Percentiles rank a stretch among this genome's conserved stretches.
phyloP scores from a whole-genome alignment of 2,797 vertebrate genomes.

The Pseudochaenichthys georgianus region DNA sequence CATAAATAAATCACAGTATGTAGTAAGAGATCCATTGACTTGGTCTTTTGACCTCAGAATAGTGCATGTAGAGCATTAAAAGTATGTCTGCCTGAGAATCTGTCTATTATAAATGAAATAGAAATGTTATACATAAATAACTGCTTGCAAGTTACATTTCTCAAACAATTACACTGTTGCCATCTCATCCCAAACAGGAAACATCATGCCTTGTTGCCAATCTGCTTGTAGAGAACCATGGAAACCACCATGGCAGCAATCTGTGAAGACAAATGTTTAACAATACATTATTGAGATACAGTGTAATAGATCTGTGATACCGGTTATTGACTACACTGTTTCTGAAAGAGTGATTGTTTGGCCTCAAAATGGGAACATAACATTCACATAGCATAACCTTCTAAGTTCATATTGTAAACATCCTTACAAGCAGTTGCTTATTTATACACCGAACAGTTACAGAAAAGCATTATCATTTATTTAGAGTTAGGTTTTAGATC shows the following conservation, averaged over 20 bases:
- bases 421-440: too few relatives aligned
- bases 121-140: constrained; percentile 7
- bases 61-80: neutral
- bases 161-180: neutral
- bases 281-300: constrained; percentile 3
- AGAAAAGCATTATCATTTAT: neutral
- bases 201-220: constrained; percentile 33
- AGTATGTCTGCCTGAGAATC: neutral
- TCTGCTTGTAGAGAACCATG: constrained; percentile 75
- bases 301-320: neutral
- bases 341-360: neutral
- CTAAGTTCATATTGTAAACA: too few relatives aligned
- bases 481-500: too few relatives aligned
- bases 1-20: constrained; percentile 59
- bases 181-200: neutral
- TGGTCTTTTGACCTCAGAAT: neutral
- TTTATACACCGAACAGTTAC: too few relatives aligned
- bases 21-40: neutral
- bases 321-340: neutral
- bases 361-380: neutral
- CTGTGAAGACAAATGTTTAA: constrained; percentile 59
- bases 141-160: neutral
- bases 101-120: constrained; percentile 18
- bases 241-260: constrained; percentile 83
- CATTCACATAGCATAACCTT: too few relatives aligned